Evolutionary conservation across 2,797 vertebrate species (phyloP).

Genomic region (Varecia variegata): DNA sequence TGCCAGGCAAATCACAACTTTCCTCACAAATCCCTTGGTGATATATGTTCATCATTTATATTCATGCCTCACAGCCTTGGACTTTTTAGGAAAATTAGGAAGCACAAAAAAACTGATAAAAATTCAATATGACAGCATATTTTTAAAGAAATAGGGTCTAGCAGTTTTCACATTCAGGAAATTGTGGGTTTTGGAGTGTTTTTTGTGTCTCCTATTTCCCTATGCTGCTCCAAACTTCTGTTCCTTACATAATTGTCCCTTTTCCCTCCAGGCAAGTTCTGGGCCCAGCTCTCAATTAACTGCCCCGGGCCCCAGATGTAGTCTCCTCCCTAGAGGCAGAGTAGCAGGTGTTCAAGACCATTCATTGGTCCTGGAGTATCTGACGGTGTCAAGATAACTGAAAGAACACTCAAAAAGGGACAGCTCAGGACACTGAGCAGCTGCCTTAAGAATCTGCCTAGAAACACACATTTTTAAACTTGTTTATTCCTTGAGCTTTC

Average conservation of each 20-base stretch:
- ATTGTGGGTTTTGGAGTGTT: not conserved
- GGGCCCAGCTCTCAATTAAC: not conserved
- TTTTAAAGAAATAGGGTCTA: not conserved
- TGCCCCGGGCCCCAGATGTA: not conserved
- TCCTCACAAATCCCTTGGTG: not conserved
- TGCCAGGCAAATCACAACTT: slow-evolving; percentile 25
- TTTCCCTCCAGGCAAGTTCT: not conserved
- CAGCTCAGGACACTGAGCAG: not conserved
- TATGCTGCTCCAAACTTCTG: not conserved
- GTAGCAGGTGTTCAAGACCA: not conserved
- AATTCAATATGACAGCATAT: not conserved
- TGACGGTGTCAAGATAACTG: not conserved
- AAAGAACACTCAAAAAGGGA: not conserved
- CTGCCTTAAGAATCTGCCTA: not conserved
- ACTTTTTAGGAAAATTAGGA: slow-evolving; percentile 14
- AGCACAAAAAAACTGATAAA: not conserved
- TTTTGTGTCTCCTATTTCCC: not conserved
- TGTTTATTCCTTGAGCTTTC: not conserved
- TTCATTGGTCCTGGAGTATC: not conserved
- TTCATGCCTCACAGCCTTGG: not conserved
- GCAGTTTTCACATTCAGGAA: not conserved
- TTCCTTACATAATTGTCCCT: not conserved
- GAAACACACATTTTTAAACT: slow-evolving; percentile 15
- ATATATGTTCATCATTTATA: not conserved
- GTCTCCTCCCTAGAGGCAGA: not conserved